These are phyloP conservation scores for Myanophis thanlyinensis DNA, from an alignment of 2,113 vertebrate species.

Conservation along the genomic window DNA sequence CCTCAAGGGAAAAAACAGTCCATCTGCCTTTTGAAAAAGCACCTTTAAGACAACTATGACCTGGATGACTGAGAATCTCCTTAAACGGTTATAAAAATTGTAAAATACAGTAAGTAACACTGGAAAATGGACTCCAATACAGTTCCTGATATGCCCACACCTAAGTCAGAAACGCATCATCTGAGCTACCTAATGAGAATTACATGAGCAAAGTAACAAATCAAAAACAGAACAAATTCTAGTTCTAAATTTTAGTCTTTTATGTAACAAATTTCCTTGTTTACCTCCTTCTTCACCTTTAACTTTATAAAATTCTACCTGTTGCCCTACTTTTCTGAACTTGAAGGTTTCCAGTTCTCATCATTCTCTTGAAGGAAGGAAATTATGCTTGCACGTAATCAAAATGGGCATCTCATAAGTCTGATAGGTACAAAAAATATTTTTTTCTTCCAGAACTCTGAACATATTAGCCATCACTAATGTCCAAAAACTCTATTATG, in stretches of 20 bases:
- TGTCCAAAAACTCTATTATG: neutral
- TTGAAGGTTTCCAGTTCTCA: no score
- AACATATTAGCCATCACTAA: neutral
- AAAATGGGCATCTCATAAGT: neutral
- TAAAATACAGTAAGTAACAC: neutral
- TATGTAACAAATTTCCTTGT: neutral
- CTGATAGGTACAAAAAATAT: neutral
- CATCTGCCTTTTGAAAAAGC: neutral
- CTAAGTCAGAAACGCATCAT: neutral
- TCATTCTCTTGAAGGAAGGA: neutral
- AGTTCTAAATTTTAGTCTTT: neutral
- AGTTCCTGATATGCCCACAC: neutral
- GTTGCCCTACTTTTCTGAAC: neutral
- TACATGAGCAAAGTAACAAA: neutral
- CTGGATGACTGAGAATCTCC: neutral
- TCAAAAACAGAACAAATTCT: neutral
- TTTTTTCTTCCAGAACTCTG: neutral
- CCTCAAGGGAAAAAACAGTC: neutral
- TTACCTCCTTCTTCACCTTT: neutral
- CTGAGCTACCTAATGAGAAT: neutral
- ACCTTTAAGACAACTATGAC: neutral
- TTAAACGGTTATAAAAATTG: neutral
- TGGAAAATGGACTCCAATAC: neutral
- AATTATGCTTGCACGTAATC: neutral
- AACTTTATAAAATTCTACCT: neutral